phyloP scores from a whole-genome alignment of 2,797 vertebrate genomes.

The Chaetophractus vellerosus region DNA sequence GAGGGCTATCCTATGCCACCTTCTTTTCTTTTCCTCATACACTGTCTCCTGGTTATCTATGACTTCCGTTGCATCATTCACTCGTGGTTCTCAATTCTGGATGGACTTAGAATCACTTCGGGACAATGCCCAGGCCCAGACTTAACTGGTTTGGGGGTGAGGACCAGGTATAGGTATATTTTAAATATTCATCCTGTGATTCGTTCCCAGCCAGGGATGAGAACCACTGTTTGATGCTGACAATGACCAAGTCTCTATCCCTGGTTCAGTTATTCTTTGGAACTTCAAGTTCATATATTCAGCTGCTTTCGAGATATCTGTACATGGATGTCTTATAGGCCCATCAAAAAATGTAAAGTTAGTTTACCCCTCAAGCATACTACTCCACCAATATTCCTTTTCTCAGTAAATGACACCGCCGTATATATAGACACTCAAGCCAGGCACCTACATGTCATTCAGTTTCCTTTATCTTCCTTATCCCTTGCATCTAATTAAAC shows the following conservation, averaged over 20 bases:
- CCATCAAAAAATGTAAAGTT: neutral
- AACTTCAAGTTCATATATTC: neutral
- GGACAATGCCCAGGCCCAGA: neutral
- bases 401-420: neutral
- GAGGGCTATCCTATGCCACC: neutral
- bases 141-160: neutral
- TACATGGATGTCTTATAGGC: neutral
- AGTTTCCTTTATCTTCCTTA: neutral
- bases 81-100: neutral
- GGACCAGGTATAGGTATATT: neutral
- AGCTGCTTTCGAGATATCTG: neutral
- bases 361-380: neutral
- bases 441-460: neutral
- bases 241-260: neutral
- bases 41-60: neutral
- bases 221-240: neutral
- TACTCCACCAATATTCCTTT: neutral
- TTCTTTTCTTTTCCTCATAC: neutral
- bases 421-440: neutral
- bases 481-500: neutral
- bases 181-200: neutral
- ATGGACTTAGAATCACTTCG: neutral
- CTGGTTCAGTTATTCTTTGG: neutral
- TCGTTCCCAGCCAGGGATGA: neutral
- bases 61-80: neutral